These are phyloP conservation scores for Apodemia duryi DNA, from an alignment of 2,888 invertebrate species.

Conservation along the genomic window DNA sequence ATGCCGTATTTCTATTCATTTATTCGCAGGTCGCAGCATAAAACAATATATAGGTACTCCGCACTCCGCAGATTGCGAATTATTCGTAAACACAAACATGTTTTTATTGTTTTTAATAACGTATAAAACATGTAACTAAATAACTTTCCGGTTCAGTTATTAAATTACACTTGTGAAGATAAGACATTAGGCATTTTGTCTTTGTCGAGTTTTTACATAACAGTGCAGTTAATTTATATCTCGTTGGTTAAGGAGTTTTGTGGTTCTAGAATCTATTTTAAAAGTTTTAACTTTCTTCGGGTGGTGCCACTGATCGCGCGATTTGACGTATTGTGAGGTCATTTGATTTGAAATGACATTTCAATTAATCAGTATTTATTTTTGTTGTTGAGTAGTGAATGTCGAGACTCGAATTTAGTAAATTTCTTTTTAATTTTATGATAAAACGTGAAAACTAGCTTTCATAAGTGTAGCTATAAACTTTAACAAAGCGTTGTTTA, in stretches of 20 bases:
- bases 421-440: not conserved
- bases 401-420: not conserved
- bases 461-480: not conserved
- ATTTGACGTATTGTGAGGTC: constrained; percentile 55
- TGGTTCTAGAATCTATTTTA: not conserved
- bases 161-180: constrained; percentile 31
- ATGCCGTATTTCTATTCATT: constrained; percentile 20
- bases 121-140: constrained; percentile 43
- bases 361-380: constrained; percentile 7
- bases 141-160: constrained; percentile 33
- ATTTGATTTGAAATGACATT: constrained; percentile 2
- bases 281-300: constrained; percentile 42
- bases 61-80: constrained; percentile 23
- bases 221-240: not conserved
- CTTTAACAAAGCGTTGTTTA: not conserved
- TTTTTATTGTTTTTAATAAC: constrained; percentile 39
- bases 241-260: not conserved
- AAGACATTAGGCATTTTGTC: not conserved
- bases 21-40: too few relatives aligned
- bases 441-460: not conserved
- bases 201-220: not conserved
- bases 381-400: not conserved
- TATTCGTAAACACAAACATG: constrained; percentile 46
- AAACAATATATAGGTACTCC: too few relatives aligned
- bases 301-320: constrained; percentile 59